phyloP scores from a whole-genome alignment of 2,888 invertebrate genomes.

The Adela reaumurella region DNA sequence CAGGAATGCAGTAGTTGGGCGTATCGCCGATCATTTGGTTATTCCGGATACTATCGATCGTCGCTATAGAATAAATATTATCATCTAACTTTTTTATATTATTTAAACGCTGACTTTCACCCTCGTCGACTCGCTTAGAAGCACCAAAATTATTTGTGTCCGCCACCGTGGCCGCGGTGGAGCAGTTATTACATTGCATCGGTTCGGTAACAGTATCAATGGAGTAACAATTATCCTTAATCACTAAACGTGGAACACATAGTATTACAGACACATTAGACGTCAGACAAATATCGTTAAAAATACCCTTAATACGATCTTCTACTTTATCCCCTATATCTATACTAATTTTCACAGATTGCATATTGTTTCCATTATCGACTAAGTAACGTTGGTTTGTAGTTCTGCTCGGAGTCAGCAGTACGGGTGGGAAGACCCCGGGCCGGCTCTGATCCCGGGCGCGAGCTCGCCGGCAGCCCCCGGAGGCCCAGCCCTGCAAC shows the following conservation, averaged over 20 bases:
- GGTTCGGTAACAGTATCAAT: slow-evolving; percentile 59
- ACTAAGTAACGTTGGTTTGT: slow-evolving; percentile 61
- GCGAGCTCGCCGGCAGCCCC: slow-evolving; percentile 61
- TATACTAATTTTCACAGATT: slow-evolving; percentile 66
- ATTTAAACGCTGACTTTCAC: slow-evolving; percentile 52
- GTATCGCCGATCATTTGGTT: slow-evolving; percentile 58
- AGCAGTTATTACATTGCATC: slow-evolving; percentile 53
- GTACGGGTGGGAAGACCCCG: slow-evolving; percentile 54
- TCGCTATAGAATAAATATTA: slow-evolving; percentile 57
- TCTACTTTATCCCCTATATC: slow-evolving; percentile 56
- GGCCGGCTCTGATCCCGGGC: slow-evolving; percentile 35
- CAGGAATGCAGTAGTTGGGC: slow-evolving; percentile 58
- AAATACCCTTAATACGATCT: slow-evolving; percentile 51
- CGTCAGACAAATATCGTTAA: slow-evolving; percentile 56
- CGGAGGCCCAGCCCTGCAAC: slow-evolving; percentile 62
- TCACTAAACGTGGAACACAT: slow-evolving; percentile 62
- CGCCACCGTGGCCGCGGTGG: slow-evolving; percentile 60
- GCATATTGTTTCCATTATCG: slow-evolving; percentile 62
- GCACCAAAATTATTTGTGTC: slow-evolving; percentile 58
- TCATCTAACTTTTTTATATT: slow-evolving; percentile 56
- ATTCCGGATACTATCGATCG: slow-evolving; percentile 58
- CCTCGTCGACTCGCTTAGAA: slow-evolving; percentile 52
- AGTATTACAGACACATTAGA: slow-evolving; percentile 58
- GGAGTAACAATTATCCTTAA: slow-evolving; percentile 58
- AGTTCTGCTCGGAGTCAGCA: slow-evolving; percentile 52